These are phyloP conservation scores for Anodontia alba DNA, from an alignment of 2,888 invertebrate genomes.

Conservation along the genomic window DNA sequence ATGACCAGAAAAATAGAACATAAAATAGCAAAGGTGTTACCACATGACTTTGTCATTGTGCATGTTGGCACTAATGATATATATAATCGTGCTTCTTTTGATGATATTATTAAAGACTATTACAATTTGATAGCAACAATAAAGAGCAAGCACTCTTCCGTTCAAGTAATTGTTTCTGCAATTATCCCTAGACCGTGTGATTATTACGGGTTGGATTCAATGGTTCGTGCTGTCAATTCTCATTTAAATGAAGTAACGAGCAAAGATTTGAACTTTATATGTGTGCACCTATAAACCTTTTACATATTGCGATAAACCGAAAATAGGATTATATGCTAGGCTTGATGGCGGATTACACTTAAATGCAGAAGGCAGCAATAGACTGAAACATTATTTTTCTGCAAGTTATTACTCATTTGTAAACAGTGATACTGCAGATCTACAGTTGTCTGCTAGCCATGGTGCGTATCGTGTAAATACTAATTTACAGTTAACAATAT, in stretches of 20 bases:
- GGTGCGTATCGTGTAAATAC: too few species aligned
- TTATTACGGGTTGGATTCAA: not conserved
- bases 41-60: not conserved
- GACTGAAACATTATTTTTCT: slow-evolving; percentile 2
- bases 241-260: not conserved
- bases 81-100: not conserved
- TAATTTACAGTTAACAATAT: too few species aligned
- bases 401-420: not conserved
- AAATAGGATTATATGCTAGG: not conserved
- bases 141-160: not conserved
- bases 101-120: not conserved
- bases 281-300: not conserved
- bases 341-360: not conserved
- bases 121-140: not conserved
- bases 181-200: not conserved
- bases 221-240: not conserved
- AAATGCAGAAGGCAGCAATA: not conserved
- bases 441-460: too few species aligned
- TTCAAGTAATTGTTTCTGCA: not conserved
- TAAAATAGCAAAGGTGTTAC: not conserved
- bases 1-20: not conserved
- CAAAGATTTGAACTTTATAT: not conserved
- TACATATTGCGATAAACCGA: not conserved
- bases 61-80: slow-evolving; percentile 4
- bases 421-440: not conserved